Evolutionary conservation across 2,888 invertebrate genomes (phyloP).

Genomic region (Bombylius discolor): DNA sequence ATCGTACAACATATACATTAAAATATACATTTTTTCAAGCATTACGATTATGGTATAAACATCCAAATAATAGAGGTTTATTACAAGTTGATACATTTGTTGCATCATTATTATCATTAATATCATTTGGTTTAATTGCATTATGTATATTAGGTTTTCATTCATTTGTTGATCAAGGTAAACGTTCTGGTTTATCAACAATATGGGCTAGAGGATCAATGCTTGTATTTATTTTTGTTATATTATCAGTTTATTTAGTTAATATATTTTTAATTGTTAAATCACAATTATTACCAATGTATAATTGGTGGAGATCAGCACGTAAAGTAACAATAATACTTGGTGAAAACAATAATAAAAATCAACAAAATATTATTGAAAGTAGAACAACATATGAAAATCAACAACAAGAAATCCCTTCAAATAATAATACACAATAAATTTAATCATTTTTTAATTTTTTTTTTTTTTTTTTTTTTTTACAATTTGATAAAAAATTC

Average conservation of each 20-base stretch:
- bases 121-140: constrained; percentile 38
- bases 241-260: constrained; percentile 6
- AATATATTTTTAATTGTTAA: constrained; percentile 8
- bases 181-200: constrained; percentile 38
- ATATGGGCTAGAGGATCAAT: constrained; percentile 39
- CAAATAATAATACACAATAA: too few relatives aligned
- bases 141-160: constrained; percentile 40
- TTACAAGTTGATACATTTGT: constrained; percentile 8
- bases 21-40: constrained; percentile 36
- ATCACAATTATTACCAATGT: constrained; percentile 6
- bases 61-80: constrained; percentile 37
- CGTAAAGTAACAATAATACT: too few relatives aligned
- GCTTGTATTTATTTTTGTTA: constrained; percentile 27
- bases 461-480: too few relatives aligned
- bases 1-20: not conserved
- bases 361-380: too few relatives aligned
- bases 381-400: too few relatives aligned
- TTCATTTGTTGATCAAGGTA: constrained; percentile 41
- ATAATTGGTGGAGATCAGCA: too few relatives aligned
- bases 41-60: constrained; percentile 40
- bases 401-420: too few relatives aligned
- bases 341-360: too few relatives aligned
- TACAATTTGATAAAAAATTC: too few relatives aligned
- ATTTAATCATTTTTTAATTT: too few relatives aligned
- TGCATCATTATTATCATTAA: constrained; percentile 31